Conservation (phyloP, 2,888 invertebrate species). For the Lymantria monacha region DNA sequence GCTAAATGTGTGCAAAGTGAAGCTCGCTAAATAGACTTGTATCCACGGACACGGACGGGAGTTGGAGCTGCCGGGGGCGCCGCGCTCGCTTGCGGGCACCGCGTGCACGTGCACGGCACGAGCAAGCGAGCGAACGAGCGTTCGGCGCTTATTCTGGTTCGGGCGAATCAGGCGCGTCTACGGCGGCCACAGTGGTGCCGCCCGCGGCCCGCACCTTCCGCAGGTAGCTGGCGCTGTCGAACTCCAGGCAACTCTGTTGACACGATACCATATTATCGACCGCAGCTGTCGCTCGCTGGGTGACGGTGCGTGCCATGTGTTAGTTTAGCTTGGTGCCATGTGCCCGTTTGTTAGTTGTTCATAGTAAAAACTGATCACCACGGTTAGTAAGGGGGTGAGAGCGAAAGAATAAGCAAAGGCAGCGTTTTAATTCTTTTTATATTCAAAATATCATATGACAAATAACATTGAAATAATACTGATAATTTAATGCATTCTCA, state of each 20-base stretch:
- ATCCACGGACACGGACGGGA: background rate
- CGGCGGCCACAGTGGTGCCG: constrained; percentile 61
- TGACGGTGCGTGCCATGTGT: constrained; percentile 9
- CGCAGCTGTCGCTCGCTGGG: constrained; percentile 10
- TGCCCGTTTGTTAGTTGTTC: constrained; percentile 16
- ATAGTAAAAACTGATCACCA: constrained; percentile 20
- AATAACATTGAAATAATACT: constrained; percentile 57
- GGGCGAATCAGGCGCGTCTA: constrained; percentile 76
- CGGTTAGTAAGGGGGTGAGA: constrained; percentile 40
- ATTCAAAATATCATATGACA: constrained; percentile 65
- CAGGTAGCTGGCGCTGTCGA: constrained; percentile 78
- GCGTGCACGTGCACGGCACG: no score
- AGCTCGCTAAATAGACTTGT: constrained; percentile 31
- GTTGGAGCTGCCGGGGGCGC: background rate
- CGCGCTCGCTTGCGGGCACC: no score
- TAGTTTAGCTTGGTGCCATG: constrained; percentile 10
- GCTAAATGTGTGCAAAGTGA: constrained; percentile 50
- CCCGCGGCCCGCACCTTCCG: constrained; percentile 69
- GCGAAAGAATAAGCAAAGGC: constrained; percentile 60
- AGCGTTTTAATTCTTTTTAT: constrained; percentile 55
- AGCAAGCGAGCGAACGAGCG: no score
- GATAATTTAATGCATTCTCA: constrained; percentile 58
- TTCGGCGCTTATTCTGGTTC: constrained; percentile 64
- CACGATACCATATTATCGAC: constrained; percentile 37
- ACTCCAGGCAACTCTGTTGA: constrained; percentile 78